Conservation (phyloP, 1,140 invertebrate genomes). For the Euwallacea similis region DNA sequence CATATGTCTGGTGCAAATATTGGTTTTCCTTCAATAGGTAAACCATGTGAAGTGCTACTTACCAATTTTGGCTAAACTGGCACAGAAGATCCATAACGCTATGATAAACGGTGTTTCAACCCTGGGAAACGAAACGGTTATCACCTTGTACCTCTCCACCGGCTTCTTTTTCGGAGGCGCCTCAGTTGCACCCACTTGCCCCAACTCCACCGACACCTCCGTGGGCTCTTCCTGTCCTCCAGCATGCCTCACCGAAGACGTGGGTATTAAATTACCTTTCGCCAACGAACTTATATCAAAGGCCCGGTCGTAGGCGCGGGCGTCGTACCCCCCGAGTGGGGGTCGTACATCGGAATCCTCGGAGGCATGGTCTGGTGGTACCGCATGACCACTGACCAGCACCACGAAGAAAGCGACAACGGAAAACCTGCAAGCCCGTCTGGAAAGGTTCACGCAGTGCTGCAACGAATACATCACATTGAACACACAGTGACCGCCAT, state of each 20-base stretch:
- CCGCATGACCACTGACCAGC: conserved; percentile 34
- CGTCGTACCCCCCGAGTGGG: conserved; percentile 35
- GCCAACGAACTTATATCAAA: conserved; percentile 39
- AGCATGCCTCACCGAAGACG: conserved; percentile 15
- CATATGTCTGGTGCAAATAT: no score
- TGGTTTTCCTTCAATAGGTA: no score
- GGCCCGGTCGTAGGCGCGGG: conserved; percentile 33
- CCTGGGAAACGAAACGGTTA: conserved; percentile 80
- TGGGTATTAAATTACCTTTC: conserved; percentile 35
- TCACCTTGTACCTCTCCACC: conserved; percentile 68
- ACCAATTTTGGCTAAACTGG: conserved; percentile 94
- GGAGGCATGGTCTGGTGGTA: conserved; percentile 46
- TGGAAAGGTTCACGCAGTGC: conserved; percentile 61
- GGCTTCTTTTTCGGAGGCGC: conserved; percentile 38
- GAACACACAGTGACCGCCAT: conserved; percentile 52
- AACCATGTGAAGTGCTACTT: conserved; percentile 53
- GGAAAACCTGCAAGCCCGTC: conserved; percentile 58
- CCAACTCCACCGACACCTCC: conserved; percentile 24
- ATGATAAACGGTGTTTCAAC: conserved; percentile 93
- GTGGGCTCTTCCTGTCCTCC: conserved; percentile 33
- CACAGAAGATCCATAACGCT: conserved; percentile 91
- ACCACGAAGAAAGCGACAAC: conserved; percentile 45
- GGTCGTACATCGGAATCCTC: conserved; percentile 36
- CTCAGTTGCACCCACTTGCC: neutral
- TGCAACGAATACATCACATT: conserved; percentile 59